Conservation (phyloP, 2,113 vertebrate species). For the Oxyruncus cristatus region DNA sequence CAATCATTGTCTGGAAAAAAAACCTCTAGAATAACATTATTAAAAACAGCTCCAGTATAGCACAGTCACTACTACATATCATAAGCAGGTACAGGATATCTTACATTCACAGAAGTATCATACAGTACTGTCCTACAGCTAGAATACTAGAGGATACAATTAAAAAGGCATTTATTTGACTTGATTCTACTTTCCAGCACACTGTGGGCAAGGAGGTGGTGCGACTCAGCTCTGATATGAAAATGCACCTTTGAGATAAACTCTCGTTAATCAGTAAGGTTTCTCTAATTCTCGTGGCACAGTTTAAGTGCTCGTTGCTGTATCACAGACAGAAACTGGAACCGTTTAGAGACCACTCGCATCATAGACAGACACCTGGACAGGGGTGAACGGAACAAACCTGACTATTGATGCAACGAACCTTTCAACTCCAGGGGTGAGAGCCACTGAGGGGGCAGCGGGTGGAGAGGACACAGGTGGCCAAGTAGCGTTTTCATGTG, state of each 20-base stretch:
- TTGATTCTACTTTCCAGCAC: conserved; percentile 77
- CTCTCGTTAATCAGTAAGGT: conserved; percentile 11
- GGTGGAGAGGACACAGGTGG: conserved; percentile 14
- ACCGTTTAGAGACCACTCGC: conserved; percentile 59
- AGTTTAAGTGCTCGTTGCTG: conserved; percentile 55
- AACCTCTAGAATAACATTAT: conserved; percentile 76
- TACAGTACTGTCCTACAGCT: conserved; percentile 80
- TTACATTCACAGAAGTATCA: conserved; percentile 80
- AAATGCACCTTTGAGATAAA: conserved; percentile 47
- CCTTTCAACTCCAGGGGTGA: conserved; percentile 1
- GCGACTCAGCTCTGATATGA: conserved; percentile 56
- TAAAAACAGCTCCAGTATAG: conserved; percentile 78
- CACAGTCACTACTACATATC: conserved; percentile 78
- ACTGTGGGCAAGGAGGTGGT: conserved; percentile 67
- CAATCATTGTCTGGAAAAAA: conserved; percentile 76
- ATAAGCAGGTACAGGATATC: conserved; percentile 77
- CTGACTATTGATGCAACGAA: conserved; percentile 31
- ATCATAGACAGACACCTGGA: conserved; percentile 30
- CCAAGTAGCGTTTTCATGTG: conserved; percentile 23
- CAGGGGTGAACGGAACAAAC: conserved; percentile 47
- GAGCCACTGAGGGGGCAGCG: not conserved
- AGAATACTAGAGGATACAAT: conserved; percentile 78
- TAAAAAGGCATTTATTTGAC: conserved; percentile 79
- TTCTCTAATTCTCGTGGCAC: conserved; percentile 46
- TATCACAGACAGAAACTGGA: conserved; percentile 66